Evolutionary conservation across 1,140 invertebrate species (phyloP), one percentile per base, ranked within the genome.

Genomic region (Orussus abietinus): DNA sequence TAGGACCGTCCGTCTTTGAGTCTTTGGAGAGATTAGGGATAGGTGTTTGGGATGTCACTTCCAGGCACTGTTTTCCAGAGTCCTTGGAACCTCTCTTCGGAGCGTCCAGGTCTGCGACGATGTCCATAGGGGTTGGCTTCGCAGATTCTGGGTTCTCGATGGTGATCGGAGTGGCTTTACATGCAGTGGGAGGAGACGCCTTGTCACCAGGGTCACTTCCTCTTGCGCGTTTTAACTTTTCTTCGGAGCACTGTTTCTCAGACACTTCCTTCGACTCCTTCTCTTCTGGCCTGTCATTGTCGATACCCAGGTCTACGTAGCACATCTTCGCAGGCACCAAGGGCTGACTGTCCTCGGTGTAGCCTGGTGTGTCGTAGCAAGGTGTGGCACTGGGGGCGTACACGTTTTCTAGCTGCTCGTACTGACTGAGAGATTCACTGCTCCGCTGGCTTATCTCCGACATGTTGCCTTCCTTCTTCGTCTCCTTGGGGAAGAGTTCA

Each of bases 341-440:
- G 51, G 53, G 49, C 32, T 61, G 56, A 37, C 46, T 54, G 22
- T 66, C 55, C 15, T 55, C 50, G 17, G 51, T 64, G 15, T 66
- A 52, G 36, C 63, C 59, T 1, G 66, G 66, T 2, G 66, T 72
- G 11, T 67, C 66, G 50, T 79, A 79, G n/a, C 74, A 75, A 1
- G 78, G 77, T 32, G 71, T 77, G 3, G 62, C 47, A 26, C 74
- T 75, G 0, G 78, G 77, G 6, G 76, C 77, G 50, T 80, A 80
- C 44, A 79, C 74, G 4, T 79, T 78, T 15, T 75, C 75, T 0
- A 77, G 61, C 18, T 76, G 74, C 6, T 72, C 69, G 18, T 66
- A 73, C 15, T 70, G 67, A 25, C 50, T 62, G 5, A 67, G 30
- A 6, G 62, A 68, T 34, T 71, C 66, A 7, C 47, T 51, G 29